Evolutionary conservation across 2,797 vertebrate species (phyloP).

Genomic region (Loris lydekkerianus): DNA sequence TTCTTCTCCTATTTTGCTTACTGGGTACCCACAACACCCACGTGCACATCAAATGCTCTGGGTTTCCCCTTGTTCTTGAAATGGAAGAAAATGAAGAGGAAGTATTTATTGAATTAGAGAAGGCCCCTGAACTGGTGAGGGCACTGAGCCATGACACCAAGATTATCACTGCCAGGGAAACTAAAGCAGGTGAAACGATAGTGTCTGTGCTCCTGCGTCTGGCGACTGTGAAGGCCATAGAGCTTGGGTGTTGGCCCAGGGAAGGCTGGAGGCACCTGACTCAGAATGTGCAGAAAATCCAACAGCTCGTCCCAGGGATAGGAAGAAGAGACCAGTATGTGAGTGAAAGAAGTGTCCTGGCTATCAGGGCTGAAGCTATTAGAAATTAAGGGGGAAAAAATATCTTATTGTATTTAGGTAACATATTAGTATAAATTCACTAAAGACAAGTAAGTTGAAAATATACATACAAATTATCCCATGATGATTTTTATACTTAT

Average conservation of each 20-base stretch:
- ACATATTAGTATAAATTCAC: no score
- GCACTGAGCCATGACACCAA: conserved; percentile 68
- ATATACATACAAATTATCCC: not conserved
- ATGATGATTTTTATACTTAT: not conserved
- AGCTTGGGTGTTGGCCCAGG: conserved; percentile 43
- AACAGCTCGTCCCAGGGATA: not conserved
- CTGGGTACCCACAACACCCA: conserved; percentile 72
- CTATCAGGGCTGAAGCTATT: not conserved
- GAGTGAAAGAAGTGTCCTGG: conserved; percentile 54
- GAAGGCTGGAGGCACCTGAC: conserved; percentile 15
- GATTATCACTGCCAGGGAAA: conserved; percentile 20
- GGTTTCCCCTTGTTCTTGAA: conserved; percentile 72
- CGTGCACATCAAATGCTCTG: conserved; percentile 71
- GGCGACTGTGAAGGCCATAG: not conserved
- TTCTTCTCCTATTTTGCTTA: conserved; percentile 69
- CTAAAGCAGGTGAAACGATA: not conserved
- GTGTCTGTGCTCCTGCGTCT: not conserved
- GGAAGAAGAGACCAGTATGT: not conserved
- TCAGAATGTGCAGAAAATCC: conserved; percentile 60
- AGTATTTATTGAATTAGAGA: conserved; percentile 40
- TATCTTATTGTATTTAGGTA: rapidly evolving
- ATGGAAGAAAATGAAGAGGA: conserved; percentile 69
- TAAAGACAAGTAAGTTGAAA: rapidly evolving
- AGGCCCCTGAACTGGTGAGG: conserved; percentile 62
- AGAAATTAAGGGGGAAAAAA: not conserved